These are phyloP conservation scores for Myopa tessellatipennis DNA, from an alignment of 2,888 invertebrate genomes.

Conservation along the genomic window DNA sequence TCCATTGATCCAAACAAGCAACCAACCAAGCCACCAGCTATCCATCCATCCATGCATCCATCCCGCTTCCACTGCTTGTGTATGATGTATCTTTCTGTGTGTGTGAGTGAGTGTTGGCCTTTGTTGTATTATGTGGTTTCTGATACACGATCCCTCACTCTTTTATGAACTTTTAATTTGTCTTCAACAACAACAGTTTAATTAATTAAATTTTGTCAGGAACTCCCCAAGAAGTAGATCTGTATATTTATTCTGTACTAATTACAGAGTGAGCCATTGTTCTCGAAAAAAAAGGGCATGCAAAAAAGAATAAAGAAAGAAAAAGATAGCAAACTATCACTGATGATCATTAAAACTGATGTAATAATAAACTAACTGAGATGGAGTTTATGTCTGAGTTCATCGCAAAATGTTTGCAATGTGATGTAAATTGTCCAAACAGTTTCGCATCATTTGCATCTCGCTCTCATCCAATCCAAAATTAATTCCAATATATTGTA, in stretches of 20 bases:
- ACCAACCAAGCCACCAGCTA: not conserved
- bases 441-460: no score
- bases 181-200: not conserved
- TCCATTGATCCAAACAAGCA: no score
- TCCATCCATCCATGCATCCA: not conserved
- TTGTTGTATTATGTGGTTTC: not conserved
- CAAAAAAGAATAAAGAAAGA: no score
- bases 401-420: no score
- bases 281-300: not conserved
- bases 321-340: no score
- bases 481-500: no score
- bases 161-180: conserved; percentile 20
- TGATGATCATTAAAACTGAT: no score
- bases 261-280: conserved; percentile 9
- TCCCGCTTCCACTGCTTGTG: no score
- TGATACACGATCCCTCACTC: not conserved
- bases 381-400: no score
- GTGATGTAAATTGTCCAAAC: no score
- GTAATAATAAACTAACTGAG: no score
- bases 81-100: not conserved
- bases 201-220: conserved; percentile 15
- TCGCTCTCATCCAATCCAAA: no score
- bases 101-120: not conserved
- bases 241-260: not conserved
- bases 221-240: not conserved